Percentiles rank a stretch among this genome's conserved stretches.
phyloP scores from a whole-genome alignment of 1,140 invertebrate species.

The Papilio polytes region DNA sequence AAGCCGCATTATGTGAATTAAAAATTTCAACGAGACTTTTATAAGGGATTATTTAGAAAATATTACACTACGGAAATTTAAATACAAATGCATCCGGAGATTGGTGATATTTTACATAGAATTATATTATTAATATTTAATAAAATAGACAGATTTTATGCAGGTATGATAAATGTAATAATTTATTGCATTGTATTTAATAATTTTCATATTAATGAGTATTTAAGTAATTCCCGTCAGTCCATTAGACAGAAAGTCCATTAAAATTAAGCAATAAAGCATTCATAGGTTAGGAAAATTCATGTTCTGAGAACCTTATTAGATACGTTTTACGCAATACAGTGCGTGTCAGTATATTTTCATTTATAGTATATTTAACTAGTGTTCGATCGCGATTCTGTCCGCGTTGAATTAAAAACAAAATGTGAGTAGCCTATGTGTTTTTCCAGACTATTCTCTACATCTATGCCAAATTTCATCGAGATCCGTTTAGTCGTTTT shows the following conservation, averaged over 20 bases:
- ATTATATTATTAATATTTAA: no score
- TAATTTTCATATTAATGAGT: background rate
- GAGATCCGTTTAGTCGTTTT: no score
- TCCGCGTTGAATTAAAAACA: no score
- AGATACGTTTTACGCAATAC: background rate
- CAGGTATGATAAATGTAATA: no score
- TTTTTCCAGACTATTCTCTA: no score
- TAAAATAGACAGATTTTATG: no score
- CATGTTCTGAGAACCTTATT: no score
- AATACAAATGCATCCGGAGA: background rate
- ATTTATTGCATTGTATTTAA: background rate
- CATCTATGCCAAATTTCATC: no score
- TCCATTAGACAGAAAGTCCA: background rate
- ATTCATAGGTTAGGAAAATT: no score
- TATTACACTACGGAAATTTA: background rate
- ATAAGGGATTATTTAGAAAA: background rate
- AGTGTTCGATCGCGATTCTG: no score
- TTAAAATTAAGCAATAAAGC: background rate
- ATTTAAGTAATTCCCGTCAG: background rate
- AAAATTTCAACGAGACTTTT: background rate
- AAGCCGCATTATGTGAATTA: constrained; percentile 17
- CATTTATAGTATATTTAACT: background rate
- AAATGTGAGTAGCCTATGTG: no score
- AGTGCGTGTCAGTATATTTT: background rate
- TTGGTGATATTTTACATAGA: background rate